phyloP scores from a whole-genome alignment of 2,888 invertebrate genomes.

The Aproaerema taeniolella region DNA sequence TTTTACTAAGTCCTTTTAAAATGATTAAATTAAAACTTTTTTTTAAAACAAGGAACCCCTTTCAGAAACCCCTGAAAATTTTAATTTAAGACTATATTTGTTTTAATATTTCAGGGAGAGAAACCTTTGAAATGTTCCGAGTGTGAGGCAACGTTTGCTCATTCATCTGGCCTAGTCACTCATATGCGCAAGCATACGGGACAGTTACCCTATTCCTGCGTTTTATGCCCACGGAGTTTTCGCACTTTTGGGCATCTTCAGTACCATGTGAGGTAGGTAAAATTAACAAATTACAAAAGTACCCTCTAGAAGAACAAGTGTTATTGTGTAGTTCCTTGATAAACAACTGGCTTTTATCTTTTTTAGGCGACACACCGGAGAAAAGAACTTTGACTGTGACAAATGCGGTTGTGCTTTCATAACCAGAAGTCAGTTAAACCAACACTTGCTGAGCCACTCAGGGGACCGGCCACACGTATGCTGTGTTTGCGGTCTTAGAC shows the following conservation, averaged over 20 bases:
- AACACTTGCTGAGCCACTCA: conserved; percentile 55
- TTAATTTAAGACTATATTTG: too few species aligned
- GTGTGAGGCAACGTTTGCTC: conserved; percentile 62
- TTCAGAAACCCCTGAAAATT: too few species aligned
- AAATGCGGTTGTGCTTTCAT: conserved; percentile 61
- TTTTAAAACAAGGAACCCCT: too few species aligned
- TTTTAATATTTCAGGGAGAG: conserved; percentile 47
- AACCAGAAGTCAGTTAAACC: conserved; percentile 62
- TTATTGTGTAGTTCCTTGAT: too few species aligned
- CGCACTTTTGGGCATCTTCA: conserved; percentile 64
- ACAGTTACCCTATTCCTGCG: conserved; percentile 59
- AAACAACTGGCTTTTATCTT: too few species aligned
- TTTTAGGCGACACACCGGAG: conserved; percentile 67
- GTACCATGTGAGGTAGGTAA: conserved; percentile 57
- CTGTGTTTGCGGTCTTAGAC: conserved; percentile 50
- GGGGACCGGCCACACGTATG: conserved; percentile 61
- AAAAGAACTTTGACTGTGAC: conserved; percentile 63
- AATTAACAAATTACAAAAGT: too few species aligned
- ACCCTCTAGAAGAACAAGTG: too few species aligned
- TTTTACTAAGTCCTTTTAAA: too few species aligned
- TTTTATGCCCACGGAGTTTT: conserved; percentile 59
- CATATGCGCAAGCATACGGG: conserved; percentile 67
- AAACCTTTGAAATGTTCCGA: conserved; percentile 59
- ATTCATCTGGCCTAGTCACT: conserved; percentile 56
- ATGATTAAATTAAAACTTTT: too few species aligned